A percentile compares a stretch with the other conserved stretches of the same genome.
phyloP scores from a whole-genome alignment of 2,888 invertebrate species.

The Oeneis ivallda region DNA sequence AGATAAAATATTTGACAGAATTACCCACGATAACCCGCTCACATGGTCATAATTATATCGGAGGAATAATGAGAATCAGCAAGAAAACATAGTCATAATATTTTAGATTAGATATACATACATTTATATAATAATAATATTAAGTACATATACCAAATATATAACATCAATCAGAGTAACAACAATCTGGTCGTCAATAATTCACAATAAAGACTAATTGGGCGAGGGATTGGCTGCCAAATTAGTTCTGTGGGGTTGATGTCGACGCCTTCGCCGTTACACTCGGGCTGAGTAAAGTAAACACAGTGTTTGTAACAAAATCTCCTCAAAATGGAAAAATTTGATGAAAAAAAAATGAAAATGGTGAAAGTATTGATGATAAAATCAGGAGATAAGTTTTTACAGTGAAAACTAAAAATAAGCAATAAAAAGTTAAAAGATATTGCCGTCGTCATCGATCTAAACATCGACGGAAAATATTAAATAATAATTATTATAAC shows the following conservation, averaged over 20 bases:
- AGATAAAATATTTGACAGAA: background rate
- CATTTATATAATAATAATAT: too few relatives aligned
- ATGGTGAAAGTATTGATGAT: background rate
- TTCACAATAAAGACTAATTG: constrained; percentile 35
- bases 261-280: constrained; percentile 2
- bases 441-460: background rate
- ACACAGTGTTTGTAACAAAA: constrained; percentile 2
- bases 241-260: constrained; percentile 33
- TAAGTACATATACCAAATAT: too few relatives aligned
- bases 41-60: too few relatives aligned
- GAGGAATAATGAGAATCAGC: too few relatives aligned
- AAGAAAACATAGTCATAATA: too few relatives aligned
- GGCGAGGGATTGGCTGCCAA: constrained; percentile 29
- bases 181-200: constrained; percentile 30
- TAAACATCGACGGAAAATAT: background rate
- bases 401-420: too few relatives aligned
- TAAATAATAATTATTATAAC: too few relatives aligned
- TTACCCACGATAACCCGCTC: background rate
- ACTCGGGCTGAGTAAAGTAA: background rate
- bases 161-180: constrained; percentile 23
- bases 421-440: background rate
- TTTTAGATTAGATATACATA: too few relatives aligned
- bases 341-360: too few relatives aligned
- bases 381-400: background rate
- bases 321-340: background rate